phyloP scores from a whole-genome alignment of 2,888 invertebrate genomes.

The Cylindroiulus punctatus region DNA sequence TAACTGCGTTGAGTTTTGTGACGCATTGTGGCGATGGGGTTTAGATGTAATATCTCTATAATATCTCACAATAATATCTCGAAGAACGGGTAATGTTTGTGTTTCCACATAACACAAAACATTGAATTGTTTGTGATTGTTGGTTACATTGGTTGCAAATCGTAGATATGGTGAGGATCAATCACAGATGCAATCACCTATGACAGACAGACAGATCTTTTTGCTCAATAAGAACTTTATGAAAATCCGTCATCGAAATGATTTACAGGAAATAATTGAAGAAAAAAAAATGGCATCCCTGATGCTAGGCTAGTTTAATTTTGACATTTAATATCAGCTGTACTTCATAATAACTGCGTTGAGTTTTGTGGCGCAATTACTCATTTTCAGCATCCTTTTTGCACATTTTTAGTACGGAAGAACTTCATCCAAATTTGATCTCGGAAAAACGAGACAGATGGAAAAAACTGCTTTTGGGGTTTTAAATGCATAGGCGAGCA shows the following conservation, averaged over 20 bases:
- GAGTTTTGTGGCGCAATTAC: not conserved
- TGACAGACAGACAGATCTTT: no score
- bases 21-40: not conserved
- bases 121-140: no score
- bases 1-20: not conserved
- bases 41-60: no score
- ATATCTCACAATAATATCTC: no score
- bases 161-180: no score
- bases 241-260: no score
- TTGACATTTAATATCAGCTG: constrained; percentile 8
- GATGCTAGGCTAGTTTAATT: not conserved
- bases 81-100: no score
- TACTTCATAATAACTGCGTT: not conserved
- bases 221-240: no score
- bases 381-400: not conserved
- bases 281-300: not conserved
- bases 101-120: no score
- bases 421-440: not conserved
- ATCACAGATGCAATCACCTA: no score
- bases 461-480: constrained; percentile 22
- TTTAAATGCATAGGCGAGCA: constrained; percentile 34
- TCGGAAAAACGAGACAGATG: constrained; percentile 22
- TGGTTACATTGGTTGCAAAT: no score
- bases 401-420: not conserved
- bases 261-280: no score